A percentile compares a stretch with the other conserved stretches of the same genome.
Evolutionary conservation across 2,797 vertebrate genomes (phyloP).

Genomic region (Sebastes kiyomatsui): DNA sequence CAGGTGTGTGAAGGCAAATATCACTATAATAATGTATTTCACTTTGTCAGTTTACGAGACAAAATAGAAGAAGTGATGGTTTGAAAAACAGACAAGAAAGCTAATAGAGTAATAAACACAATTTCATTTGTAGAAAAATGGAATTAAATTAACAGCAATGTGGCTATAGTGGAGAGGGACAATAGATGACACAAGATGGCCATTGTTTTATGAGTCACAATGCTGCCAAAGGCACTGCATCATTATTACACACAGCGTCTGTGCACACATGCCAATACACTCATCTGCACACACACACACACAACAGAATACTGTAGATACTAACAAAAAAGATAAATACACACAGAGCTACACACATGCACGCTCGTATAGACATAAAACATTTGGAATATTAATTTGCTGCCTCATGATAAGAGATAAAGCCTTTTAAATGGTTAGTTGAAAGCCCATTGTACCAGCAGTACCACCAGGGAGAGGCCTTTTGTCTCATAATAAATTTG

Average conservation of each 20-base stretch:
- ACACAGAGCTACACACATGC: not conserved
- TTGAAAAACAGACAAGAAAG: conserved; percentile 24
- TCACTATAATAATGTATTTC: conserved; percentile 10
- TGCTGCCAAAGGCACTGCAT: conserved; percentile 37
- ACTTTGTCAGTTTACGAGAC: conserved; percentile 9
- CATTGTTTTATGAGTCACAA: conserved; percentile 22
- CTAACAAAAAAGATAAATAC: not conserved
- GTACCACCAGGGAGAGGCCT: conserved; percentile 22
- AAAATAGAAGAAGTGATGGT: conserved; percentile 10
- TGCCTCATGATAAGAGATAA: conserved; percentile 42
- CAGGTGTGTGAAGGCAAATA: conserved; percentile 8
- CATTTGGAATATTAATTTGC: conserved; percentile 55
- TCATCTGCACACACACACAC: not conserved
- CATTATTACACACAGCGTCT: conserved; percentile 18
- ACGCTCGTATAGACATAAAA: conserved; percentile 3
- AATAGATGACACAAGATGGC: conserved; percentile 34
- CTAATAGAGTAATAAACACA: conserved; percentile 34
- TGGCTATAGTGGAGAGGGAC: conserved; percentile 26
- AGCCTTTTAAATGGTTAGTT: conserved; percentile 50
- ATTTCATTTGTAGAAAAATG: conserved; percentile 34
- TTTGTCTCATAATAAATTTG: conserved; percentile 49
- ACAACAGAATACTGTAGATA: not conserved
- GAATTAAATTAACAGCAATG: conserved; percentile 24
- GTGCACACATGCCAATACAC: not conserved
- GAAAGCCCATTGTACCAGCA: conserved; percentile 36